Percentiles rank a stretch among this genome's conserved stretches.
These are phyloP conservation scores for Lucifuga dentata DNA, from an alignment of 2,113 vertebrate species.

Conservation along the genomic window DNA sequence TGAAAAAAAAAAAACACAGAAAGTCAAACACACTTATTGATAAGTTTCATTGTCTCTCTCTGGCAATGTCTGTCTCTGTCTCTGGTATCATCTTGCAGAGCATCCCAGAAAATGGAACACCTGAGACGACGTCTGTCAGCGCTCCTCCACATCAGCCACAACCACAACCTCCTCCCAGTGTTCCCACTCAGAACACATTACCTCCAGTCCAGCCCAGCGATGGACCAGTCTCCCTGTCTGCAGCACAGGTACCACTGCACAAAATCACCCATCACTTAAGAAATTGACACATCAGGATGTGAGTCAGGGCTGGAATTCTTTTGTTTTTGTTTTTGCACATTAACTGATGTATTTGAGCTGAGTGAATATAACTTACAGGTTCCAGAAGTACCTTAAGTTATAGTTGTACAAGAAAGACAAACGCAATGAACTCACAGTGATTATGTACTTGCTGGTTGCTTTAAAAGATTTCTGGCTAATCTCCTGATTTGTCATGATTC, in stretches of 20 bases:
- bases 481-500: too few relatives aligned
- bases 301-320: too few relatives aligned
- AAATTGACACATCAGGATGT: too few relatives aligned
- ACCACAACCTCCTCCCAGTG: slow-evolving; percentile 35
- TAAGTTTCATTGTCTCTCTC: neutral
- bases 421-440: too few relatives aligned
- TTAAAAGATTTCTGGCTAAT: too few relatives aligned
- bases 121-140: slow-evolving; percentile 16
- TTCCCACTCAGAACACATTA: slow-evolving; percentile 18
- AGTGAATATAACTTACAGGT: too few relatives aligned
- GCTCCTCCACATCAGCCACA: slow-evolving; percentile 30
- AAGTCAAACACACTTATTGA: slow-evolving; percentile 6
- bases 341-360: too few relatives aligned
- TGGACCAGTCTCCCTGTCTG: slow-evolving; percentile 74
- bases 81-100: slow-evolving; percentile 81
- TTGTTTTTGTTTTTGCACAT: too few relatives aligned
- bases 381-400: too few relatives aligned
- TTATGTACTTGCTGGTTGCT: too few relatives aligned
- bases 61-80: neutral
- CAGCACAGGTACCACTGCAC: slow-evolving; percentile 85
- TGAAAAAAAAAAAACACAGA: neutral
- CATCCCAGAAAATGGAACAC: slow-evolving; percentile 81
- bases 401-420: too few relatives aligned
- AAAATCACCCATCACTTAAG: neutral
- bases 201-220: slow-evolving; percentile 52